Percentiles rank a stretch among this genome's conserved stretches.
phyloP scores from a whole-genome alignment of 2,888 invertebrate species.

The Andrena fulva region DNA sequence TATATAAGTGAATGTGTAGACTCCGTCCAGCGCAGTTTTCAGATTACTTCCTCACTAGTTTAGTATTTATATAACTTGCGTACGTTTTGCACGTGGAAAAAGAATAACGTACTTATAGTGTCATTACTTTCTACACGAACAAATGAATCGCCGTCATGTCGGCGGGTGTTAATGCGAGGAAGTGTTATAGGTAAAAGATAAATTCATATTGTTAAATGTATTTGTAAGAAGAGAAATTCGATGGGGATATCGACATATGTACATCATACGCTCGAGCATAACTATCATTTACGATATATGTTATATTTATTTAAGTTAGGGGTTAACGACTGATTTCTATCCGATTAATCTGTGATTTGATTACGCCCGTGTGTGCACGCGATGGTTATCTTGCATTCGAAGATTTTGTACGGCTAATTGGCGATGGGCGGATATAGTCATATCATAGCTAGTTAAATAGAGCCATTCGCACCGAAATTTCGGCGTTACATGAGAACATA shows the following conservation, averaged over 20 bases:
- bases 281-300: conserved; percentile 42
- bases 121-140: conserved; percentile 44
- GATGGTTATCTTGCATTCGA: conserved; percentile 69
- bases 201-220: conserved; percentile 40
- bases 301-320: conserved; percentile 75
- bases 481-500: conserved; percentile 51
- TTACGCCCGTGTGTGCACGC: conserved; percentile 72
- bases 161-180: conserved; percentile 38
- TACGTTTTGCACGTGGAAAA: conserved; percentile 49
- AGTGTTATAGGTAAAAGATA: conserved; percentile 32
- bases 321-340: conserved; percentile 72
- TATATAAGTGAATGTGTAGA: conserved; percentile 84
- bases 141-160: conserved; percentile 53
- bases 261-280: conserved; percentile 35
- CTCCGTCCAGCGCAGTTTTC: conserved; percentile 83
- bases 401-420: conserved; percentile 71
- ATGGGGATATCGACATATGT: conserved; percentile 26
- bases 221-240: conserved; percentile 36
- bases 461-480: conserved; percentile 77
- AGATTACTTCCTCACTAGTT: conserved; percentile 68
- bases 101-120: conserved; percentile 57
- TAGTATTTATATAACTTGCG: conserved; percentile 67
- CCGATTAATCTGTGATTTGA: conserved; percentile 79
- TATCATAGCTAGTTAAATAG: conserved; percentile 80
- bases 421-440: conserved; percentile 83